phyloP scores from a whole-genome alignment of 2,888 invertebrate species.

The Dascillus cervinus region DNA sequence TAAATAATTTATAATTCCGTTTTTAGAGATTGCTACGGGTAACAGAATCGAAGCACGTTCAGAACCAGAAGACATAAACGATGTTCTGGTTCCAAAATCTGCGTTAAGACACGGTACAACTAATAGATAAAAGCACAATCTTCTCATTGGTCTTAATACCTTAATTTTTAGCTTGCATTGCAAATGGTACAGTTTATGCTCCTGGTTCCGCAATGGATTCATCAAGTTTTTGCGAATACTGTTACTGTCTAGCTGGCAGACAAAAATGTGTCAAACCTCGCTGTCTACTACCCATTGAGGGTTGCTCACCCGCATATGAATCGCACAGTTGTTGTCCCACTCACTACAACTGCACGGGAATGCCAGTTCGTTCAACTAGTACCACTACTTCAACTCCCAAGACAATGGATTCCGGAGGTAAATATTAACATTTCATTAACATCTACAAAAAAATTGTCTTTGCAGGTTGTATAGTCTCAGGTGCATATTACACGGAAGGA shows the following conservation, averaged over 20 bases:
- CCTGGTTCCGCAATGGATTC: constrained; percentile 80
- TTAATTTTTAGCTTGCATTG: constrained; percentile 52
- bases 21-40: no score
- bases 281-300: constrained; percentile 67
- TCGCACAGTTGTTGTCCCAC: constrained; percentile 72
- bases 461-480: constrained; percentile 56
- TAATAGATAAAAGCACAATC: neutral
- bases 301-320: constrained; percentile 56
- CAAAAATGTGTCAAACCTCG: constrained; percentile 72
- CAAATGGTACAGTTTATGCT: constrained; percentile 64
- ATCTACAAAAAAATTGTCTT: constrained; percentile 4
- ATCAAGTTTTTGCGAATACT: constrained; percentile 73
- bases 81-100: neutral
- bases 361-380: neutral
- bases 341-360: constrained; percentile 61
- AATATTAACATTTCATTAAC: neutral
- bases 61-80: constrained; percentile 25
- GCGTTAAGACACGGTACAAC: no score
- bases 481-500: constrained; percentile 59
- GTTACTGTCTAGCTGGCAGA: constrained; percentile 65
- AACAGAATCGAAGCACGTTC: constrained; percentile 33
- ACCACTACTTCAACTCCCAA: constrained; percentile 25
- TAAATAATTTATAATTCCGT: no score
- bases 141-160: neutral
- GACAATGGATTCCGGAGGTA: constrained; percentile 9